Evolutionary conservation across 2,888 invertebrate species (phyloP), one percentile per base, ranked within the genome.

Genomic region (Amphiduros pacificus): DNA sequence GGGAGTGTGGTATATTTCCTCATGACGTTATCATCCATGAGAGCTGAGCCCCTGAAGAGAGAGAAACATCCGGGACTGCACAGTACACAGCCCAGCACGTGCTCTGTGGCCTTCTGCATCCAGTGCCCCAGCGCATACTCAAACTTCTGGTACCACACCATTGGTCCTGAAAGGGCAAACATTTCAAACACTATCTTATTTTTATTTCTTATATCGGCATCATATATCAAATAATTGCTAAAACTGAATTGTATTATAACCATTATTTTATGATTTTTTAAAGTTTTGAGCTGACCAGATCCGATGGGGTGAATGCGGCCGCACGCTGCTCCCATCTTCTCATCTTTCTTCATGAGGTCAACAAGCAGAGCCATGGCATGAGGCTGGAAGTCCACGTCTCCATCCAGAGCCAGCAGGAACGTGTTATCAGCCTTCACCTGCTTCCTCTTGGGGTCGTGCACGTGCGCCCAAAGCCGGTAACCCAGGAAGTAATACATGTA

Each of bases 101-200:
- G 98, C 82, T 98, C 98, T 5, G 98, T 98, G 44, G 98, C 95
- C 84, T 98, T 98, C 86, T 98, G 97, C 78, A 98, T 90, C 98
- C 98, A 99, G 90, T 98, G 98, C 76, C 98, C 97, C 79, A 98
- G 94, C 50, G 98, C 98, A 82, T 98, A 98, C 84, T 98, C 98
- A 85, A 99, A 98, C 86, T 93, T 90, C 83, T 98, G 98, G 83
- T 98, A 99, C 96, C 97, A 98, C 62, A 95, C 94, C 95, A 97
- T 96, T 0, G 94, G 92, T 60, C 97, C 93, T 86, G 44, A n/a
- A n/a, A n/a, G n/a, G n/a, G n/a, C n/a, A n/a, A n/a, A n/a, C n/a
- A n/a, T n/a, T n/a, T n/a, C n/a, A n/a, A n/a, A n/a, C n/a, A n/a
- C n/a, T n/a, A n/a, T n/a, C n/a, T n/a, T n/a, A n/a, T n/a, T n/a